phyloP scores from a whole-genome alignment of 2,797 vertebrate genomes.

The Premnoplex brunnescens region DNA sequence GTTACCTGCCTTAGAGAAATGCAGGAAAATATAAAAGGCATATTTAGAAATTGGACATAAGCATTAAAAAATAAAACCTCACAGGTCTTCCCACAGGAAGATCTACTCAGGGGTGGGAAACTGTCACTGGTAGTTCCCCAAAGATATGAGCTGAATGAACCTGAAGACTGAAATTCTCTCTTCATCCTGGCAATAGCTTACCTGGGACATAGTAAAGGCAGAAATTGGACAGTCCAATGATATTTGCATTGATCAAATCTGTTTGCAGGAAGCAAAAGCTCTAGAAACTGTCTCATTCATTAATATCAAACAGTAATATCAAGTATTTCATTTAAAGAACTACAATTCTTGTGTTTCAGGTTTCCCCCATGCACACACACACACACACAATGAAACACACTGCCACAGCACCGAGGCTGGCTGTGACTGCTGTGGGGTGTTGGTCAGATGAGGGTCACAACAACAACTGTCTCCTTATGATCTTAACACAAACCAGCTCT shows the following conservation, averaged over 20 bases:
- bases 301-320: neutral
- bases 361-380: neutral
- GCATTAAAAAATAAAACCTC: neutral
- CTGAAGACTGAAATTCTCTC: neutral
- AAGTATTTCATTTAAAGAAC: neutral
- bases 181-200: neutral
- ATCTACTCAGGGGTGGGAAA: neutral
- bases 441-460: neutral
- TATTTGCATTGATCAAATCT: neutral
- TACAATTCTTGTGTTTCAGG: neutral
- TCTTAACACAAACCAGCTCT: neutral
- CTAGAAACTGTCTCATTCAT: neutral
- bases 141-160: neutral
- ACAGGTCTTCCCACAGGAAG: neutral
- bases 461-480: accelerated
- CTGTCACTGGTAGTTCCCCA: neutral
- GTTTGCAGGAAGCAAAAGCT: neutral
- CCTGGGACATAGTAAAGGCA: neutral
- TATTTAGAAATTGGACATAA: conserved; percentile 11
- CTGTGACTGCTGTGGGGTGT: accelerated
- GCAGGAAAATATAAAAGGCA: conserved; percentile 31
- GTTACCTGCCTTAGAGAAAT: conserved; percentile 88
- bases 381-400: neutral
- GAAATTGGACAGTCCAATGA: neutral
- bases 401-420: neutral